Evolutionary conservation across 2,888 invertebrate species (phyloP).

Genomic region (Diplazon laetatorius): DNA sequence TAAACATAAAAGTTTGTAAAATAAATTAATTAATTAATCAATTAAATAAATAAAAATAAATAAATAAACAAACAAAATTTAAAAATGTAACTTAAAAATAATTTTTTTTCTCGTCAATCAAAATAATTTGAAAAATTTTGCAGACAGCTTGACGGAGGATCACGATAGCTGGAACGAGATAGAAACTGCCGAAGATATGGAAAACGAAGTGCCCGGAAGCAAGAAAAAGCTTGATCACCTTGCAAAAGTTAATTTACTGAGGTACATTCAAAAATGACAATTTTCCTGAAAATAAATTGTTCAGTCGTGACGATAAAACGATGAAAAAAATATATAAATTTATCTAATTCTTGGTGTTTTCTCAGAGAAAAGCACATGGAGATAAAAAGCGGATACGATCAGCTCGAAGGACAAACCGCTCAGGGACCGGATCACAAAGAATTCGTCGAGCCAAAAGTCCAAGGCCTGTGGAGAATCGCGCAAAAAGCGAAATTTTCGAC

Average conservation of each 20-base stretch:
- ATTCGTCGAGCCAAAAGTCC: conserved; percentile 95
- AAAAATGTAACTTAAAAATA: too few species aligned
- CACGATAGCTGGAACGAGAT: conserved; percentile 89
- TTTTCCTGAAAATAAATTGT: conserved; percentile 7
- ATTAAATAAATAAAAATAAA: too few species aligned
- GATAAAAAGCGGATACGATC: conserved; percentile 91
- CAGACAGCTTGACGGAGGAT: conserved; percentile 90
- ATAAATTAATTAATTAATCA: too few species aligned
- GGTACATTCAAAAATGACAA: conserved; percentile 71
- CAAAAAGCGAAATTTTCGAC: conserved; percentile 90
- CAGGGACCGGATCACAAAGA: conserved; percentile 92
- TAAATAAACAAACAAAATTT: too few species aligned
- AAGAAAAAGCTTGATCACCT: conserved; percentile 87
- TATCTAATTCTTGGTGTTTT: too few species aligned
- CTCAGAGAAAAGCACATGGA: conserved; percentile 88
- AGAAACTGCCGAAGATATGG: conserved; percentile 83
- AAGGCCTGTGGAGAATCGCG: conserved; percentile 94
- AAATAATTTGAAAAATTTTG: neutral
- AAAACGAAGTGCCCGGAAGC: conserved; percentile 83
- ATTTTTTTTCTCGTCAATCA: conserved; percentile 16
- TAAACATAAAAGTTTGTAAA: conserved; percentile 87
- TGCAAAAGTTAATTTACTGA: conserved; percentile 87
- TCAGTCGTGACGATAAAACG: neutral
- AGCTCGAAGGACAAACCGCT: conserved; percentile 88
- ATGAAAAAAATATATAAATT: conserved; percentile 12